Evolutionary conservation across 2,888 invertebrate genomes (phyloP).

Genomic region (Dyspetes luteomarginatus): DNA sequence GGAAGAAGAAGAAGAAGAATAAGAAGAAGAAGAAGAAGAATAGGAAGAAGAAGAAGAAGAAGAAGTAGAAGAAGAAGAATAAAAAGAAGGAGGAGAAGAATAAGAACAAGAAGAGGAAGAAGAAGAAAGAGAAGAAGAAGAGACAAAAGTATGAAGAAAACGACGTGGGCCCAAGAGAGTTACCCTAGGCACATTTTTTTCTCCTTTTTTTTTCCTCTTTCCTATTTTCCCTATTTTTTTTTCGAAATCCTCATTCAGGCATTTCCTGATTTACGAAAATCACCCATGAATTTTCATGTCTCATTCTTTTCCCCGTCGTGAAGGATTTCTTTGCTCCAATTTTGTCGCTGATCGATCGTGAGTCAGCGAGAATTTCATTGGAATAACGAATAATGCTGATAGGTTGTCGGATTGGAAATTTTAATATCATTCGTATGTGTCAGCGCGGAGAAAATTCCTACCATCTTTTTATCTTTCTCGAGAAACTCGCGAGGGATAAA

Average conservation of each 20-base stretch:
- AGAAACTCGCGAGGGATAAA: neutral
- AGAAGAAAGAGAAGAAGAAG: too few species aligned
- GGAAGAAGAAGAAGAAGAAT: too few species aligned
- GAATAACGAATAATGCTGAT: constrained; percentile 11
- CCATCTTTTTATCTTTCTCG: neutral
- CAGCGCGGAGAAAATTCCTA: neutral
- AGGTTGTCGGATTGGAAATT: neutral
- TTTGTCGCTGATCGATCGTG: neutral
- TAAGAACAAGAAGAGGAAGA: too few species aligned
- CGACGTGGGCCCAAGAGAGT: constrained; percentile 20
- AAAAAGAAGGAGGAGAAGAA: too few species aligned
- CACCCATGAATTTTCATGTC: neutral
- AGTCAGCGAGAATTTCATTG: neutral
- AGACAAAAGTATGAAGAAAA: too few species aligned
- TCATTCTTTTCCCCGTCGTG: neutral
- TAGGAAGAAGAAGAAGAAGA: too few species aligned
- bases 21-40: too few species aligned
- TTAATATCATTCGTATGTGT: neutral
- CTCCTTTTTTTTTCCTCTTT: neutral
- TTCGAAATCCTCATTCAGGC: too few species aligned
- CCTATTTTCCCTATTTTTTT: too few species aligned
- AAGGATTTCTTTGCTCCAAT: constrained; percentile 7
- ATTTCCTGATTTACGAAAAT: too few species aligned
- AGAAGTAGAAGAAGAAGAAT: too few species aligned
- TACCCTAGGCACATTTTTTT: constrained; percentile 28